Evolutionary conservation across 1,140 invertebrate genomes (phyloP), one percentile per base, ranked within the genome.

Genomic region (Globodera rostochiensis): DNA sequence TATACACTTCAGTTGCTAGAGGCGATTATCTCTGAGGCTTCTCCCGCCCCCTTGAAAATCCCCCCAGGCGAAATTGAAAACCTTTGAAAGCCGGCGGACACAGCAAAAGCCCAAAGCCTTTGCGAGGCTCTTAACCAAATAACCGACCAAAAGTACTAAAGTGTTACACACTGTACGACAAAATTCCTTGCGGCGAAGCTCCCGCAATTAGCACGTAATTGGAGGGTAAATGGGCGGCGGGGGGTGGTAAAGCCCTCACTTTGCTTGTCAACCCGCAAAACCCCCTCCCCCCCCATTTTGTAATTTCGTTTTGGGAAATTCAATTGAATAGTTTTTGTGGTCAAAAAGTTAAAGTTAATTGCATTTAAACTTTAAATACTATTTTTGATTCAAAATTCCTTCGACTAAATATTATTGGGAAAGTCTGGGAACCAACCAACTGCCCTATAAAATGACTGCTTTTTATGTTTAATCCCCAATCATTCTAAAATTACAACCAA

Each of bases 121-220:
- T 53, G 50, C 50, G 50, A 64, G 57, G 57, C 57, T 64, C 57
- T 64, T 64, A 64, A 64, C 57, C 57, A 64, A 64, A 64, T 64
- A 64, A 64, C 15, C 15, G 57, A 64, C 57, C 57, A 64, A 36
- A 36, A 36, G 36, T 2, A 36, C 2, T 64, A 64, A 64, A 64
- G 57, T 64, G 57, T 64, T 13, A 64, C 57, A 53, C 53, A 11
- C 15, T 9, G 57, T 15, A n/a, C 57, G 2, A 64, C 57, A 64
- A 19, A 64, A 64, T 64, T 64, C 57, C 57, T 60, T 19, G 57
- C 15, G 13, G 57, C 15, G 13, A 15, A 64, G 57, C 57, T 15
- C 19, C 57, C 57, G 57, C 15, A 64, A 64, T 64, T 64, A 64
- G 57, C 57, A 64, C 57, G 19, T 19, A 64, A 64, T 64, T 13